Conservation (phyloP, 2,797 vertebrate species). For the Linurgus olivaceus region DNA sequence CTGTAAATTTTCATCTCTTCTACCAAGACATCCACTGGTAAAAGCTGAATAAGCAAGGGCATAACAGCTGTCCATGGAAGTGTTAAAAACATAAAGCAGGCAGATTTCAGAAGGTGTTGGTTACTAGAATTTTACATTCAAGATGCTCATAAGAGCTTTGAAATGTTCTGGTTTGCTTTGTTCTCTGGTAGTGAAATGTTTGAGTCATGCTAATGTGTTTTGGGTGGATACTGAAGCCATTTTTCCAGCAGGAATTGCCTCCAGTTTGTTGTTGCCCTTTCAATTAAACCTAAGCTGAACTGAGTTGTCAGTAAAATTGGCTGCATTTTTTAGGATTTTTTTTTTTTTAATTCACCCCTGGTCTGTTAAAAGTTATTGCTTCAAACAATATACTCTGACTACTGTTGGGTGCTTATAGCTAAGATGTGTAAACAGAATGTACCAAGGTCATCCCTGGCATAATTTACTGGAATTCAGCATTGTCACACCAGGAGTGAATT, state of each 20-base stretch:
- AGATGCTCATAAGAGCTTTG: not conserved
- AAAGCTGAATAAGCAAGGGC: not conserved
- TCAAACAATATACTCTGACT: not conserved
- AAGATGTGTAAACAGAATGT: not conserved
- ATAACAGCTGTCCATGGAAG: not conserved
- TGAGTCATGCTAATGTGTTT: not conserved
- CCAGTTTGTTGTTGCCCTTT: not conserved
- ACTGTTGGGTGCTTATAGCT: not conserved
- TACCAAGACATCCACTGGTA: not conserved
- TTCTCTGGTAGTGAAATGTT: not conserved
- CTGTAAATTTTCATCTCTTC: not conserved
- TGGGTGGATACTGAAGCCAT: not conserved
- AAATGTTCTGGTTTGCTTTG: not conserved
- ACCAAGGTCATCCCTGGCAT: not conserved
- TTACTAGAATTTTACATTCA: not conserved
- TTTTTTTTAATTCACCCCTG: not conserved
- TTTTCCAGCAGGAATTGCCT: not conserved
- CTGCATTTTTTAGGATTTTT: not conserved
- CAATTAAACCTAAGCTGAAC: constrained; percentile 11
- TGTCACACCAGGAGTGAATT: not conserved
- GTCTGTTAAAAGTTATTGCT: not conserved
- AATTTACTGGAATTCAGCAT: constrained; percentile 9
- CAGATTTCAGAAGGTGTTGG: not conserved
- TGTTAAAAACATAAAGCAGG: not conserved
- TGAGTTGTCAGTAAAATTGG: not conserved